Base-by-base conservation (phyloP, 2,113 vertebrate species). In the Butorides virescens region DNA sequence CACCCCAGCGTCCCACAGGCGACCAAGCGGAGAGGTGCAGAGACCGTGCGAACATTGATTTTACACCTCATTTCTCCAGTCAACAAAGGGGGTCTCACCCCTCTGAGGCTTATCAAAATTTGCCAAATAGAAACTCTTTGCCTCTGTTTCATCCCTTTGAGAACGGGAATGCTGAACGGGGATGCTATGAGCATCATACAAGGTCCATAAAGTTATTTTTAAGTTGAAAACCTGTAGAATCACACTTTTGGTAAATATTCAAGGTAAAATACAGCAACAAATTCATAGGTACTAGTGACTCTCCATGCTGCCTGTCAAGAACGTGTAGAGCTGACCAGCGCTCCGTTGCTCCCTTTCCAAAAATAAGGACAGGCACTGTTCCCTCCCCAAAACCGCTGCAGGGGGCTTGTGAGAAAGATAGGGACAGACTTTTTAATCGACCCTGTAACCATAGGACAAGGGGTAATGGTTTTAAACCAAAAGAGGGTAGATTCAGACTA, bases 31-130 rank as follows among this genome's bases (percentile, higher is more conserved):
- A 85, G 72, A 44, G 15, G 13, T 30, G 27, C 70, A 78, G 70
- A 66, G 74, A 12, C 67, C 0, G 0, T 52, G 15, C 1, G 0
- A 84, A 52, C 47, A 3, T 8, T 62, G 75, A 68, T 81, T 78
- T 85, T 63, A 67, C 37, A 42, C 59, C 56, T 67, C 25, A 6
- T 67, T 63, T 93, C 75, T 75, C 42, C 55, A 10, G 5, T 18
- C 49, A 82, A 42, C 0, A 0, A 75, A 79, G n/a, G 9, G 36
- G 27, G 12, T 81, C 37, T 70, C 68, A 63, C 47, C 63, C 47
- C 63, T 66, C 53, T 27, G 37, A 78, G 39, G 4, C 37, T 59
- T n/a, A 44, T 21, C 26, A 44, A 23, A 47, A 63, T 66, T 58
- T 46, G 5, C 49, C 74, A 59, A 10, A 29, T 65, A 58, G 1